Base-by-base conservation (phyloP, 1,140 invertebrate species). In the Trigoniulus corallinus region DNA sequence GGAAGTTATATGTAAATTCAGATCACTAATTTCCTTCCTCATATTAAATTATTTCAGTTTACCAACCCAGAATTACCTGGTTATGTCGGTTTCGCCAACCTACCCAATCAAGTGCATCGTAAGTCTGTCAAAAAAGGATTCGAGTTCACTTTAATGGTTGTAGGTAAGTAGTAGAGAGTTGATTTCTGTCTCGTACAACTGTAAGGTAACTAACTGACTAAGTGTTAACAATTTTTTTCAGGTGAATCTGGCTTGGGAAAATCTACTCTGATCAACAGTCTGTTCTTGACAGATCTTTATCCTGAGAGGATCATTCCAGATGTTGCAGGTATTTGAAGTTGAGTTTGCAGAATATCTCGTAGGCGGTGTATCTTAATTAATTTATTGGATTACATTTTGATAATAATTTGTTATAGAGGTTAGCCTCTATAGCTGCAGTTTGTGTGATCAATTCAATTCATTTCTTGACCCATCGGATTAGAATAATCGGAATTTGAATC, bases 41-140 rank as follows among this genome's bases (percentile, higher is more conserved):
- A 3, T 52, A 23, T 49, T 26, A 7, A 44, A 56, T 18, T 40
- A 45, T 15, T 47, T 18, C 52, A 56, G 54, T 57, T 57, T 40
- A 54, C 39, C 26, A 56, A 57, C 45, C 52, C 53, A 25, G 83
- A 86, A 66, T 83, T 84, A 1, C 81, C 85, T 45, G 84, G 84
- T 10, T 91, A 91, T 71, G 85, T 92, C 42, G 87, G 88, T 12
- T 91, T 91, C 69, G 87, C 86, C n/a, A 91, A 88, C 70, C 63
- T 88, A 49, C 92, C 93, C 0, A 95, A 97, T 69, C 93, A 96
- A 70, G 88, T 96, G 2, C 74, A 76, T 67, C 74, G 93, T 48
- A 94, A 95, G 67, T 91, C 91, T 13, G 91, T 98, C 15, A 96
- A 97, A 66, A 88, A 92, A 66, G 93, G 93, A 20, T 98, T 98